These are phyloP conservation scores for Typhlichthys eigenmanni DNA, from an alignment of 2,797 vertebrate genomes.

Conservation along the genomic window DNA sequence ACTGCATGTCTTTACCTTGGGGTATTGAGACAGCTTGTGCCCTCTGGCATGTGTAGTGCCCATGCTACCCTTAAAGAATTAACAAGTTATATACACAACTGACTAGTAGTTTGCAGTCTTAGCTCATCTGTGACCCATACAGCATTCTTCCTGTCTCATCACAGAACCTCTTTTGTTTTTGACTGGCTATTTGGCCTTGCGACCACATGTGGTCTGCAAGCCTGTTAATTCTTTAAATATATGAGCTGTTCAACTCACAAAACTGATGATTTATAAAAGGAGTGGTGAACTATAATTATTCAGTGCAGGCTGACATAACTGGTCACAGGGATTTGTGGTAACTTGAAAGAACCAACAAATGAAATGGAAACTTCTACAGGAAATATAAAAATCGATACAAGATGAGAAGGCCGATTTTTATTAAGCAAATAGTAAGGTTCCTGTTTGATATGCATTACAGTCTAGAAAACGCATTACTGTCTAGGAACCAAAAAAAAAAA, in stretches of 20 bases:
- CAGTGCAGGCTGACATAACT: not conserved
- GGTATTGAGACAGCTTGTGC: too few species aligned
- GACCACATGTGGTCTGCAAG: conserved; percentile 38
- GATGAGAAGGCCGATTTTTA: conserved; percentile 57
- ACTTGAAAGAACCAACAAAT: not conserved
- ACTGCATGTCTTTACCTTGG: too few species aligned
- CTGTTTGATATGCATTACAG: conserved; percentile 38
- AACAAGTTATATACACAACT: too few species aligned
- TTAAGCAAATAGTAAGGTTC: conserved; percentile 58
- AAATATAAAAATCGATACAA: not conserved
- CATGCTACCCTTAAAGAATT: too few species aligned
- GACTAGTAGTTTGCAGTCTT: not conserved
- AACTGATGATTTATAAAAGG: not conserved
- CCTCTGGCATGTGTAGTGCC: too few species aligned
- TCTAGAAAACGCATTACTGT: conserved; percentile 45
- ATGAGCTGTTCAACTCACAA: not conserved
- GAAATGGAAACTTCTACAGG: not conserved
- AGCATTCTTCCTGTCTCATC: conserved; percentile 7
- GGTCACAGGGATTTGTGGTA: not conserved
- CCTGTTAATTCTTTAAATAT: conserved; percentile 29
- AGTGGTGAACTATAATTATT: conserved; percentile 7
- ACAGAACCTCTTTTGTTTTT: conserved; percentile 5
- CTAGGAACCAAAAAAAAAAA: conserved; percentile 28
- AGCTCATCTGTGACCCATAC: conserved; percentile 19
- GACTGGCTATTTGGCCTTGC: conserved; percentile 8